These are phyloP conservation scores for Helleia helle DNA, from an alignment of 2,888 invertebrate genomes.

Conservation along the genomic window DNA sequence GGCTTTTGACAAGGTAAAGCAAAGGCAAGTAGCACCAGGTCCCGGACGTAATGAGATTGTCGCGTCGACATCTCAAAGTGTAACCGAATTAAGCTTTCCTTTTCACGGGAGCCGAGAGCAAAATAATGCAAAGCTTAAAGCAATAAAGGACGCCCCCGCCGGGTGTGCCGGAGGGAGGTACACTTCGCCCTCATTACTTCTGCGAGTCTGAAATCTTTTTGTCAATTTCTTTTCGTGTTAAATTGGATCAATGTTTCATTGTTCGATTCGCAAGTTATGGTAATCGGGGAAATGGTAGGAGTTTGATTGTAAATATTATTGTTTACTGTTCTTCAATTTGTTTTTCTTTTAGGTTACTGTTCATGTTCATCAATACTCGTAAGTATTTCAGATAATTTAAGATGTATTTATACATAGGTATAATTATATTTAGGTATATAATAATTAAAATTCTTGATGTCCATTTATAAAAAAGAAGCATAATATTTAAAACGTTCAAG, in stretches of 20 bases:
- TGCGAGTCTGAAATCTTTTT: slow-evolving; percentile 39
- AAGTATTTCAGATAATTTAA: no score
- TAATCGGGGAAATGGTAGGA: slow-evolving; percentile 36
- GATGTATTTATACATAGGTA: no score
- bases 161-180: slow-evolving; percentile 52
- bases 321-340: slow-evolving; percentile 17
- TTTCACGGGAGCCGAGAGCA: slow-evolving; percentile 58
- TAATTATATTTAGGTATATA: no score
- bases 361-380: no score
- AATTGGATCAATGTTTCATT: slow-evolving; percentile 60
- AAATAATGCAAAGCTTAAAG: slow-evolving; percentile 70
- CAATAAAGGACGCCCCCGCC: slow-evolving; percentile 46
- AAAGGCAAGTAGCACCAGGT: slow-evolving; percentile 37
- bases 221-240: slow-evolving; percentile 52
- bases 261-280: slow-evolving; percentile 44
- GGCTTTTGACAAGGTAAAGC: slow-evolving; percentile 60
- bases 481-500: no score
- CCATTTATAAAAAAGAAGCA: no score
- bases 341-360: slow-evolving; percentile 5
- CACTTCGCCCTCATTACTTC: slow-evolving; percentile 51
- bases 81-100: slow-evolving; percentile 70
- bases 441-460: no score
- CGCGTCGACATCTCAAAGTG: slow-evolving; percentile 70
- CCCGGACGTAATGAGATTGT: slow-evolving; percentile 66
- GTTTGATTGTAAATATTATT: slow-evolving; percentile 34